Evolutionary conservation across 2,113 vertebrate genomes (phyloP), one percentile per base, ranked within the genome.

Genomic region (Cryptotis parvus): DNA sequence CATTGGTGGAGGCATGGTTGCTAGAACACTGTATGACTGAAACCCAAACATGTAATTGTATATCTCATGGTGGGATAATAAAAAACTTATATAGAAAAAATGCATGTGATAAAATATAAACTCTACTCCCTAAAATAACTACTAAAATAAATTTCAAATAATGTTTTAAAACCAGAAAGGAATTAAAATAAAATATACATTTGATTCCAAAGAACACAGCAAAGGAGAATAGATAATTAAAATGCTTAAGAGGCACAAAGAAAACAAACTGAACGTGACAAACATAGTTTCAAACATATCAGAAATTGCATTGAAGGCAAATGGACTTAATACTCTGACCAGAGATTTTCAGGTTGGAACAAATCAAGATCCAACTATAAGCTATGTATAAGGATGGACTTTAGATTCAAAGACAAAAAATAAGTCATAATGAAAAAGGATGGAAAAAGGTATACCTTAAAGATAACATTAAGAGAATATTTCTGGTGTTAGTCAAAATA

Each of bases 111-210:
- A 66, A 72, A 76, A 80, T 29, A 14, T 26, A 63, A 78, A 78
- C 26, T 94, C 3, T 82, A 82, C 80, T 83, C 29, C 24, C 9
- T 35, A 70, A 55, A 87, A 27, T 66, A 78, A 85, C 18, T 15
- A 78, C 29, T 55, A 78, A 73, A 78, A 77, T 72, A 84, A 39
- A 52, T 87, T 55, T 58, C 9, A 2, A 39, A 65, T 27, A 65
- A 49, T 3, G 24, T 1, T 14, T 73, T 79, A n/a, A 70, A 85
- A 10, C n/a, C 80, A 37, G 1, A 66, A 76, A 84, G 37, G 16
- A 69, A n/a, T 83, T 65, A 58, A 84, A 90, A 87, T 58, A 58
- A 89, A 86, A 79, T 70, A 80, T 33, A 15, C 87, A 41, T 80
- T 43, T 87, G 37, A 74, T 11, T 77, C 27, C 77, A 91, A 84